Evolutionary conservation across 2,888 invertebrate genomes (phyloP).

Genomic region (Spilosoma lubricipeda): DNA sequence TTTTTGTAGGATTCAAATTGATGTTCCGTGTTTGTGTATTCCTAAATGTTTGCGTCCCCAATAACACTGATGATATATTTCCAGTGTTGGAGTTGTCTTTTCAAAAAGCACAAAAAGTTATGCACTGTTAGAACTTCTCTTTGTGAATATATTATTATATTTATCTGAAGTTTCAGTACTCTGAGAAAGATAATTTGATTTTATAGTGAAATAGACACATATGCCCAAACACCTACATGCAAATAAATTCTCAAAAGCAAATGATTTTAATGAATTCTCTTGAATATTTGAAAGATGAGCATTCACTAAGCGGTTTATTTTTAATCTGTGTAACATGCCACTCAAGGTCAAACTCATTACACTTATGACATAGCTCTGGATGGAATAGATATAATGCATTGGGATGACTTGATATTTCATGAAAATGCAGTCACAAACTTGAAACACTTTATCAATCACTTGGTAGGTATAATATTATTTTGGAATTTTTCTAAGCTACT

Average conservation of each 20-base stretch:
- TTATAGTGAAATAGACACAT: not conserved
- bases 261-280: not conserved
- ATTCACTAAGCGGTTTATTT: not conserved
- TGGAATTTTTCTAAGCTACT: not conserved
- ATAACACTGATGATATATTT: too few relatives aligned
- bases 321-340: not conserved
- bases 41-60: too few relatives aligned
- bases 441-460: not conserved
- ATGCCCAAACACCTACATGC: not conserved
- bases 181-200: not conserved
- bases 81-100: too few relatives aligned
- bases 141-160: not conserved
- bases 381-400: not conserved
- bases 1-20: too few relatives aligned
- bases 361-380: too few relatives aligned
- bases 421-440: not conserved
- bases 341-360: not conserved
- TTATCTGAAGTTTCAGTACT: too few relatives aligned
- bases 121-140: not conserved
- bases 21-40: too few relatives aligned
- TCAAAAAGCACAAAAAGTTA: too few relatives aligned
- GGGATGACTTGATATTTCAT: not conserved
- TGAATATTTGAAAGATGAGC: not conserved
- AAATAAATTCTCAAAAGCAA: not conserved
- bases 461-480: not conserved